Evolutionary conservation across 1,140 invertebrate species (phyloP).

Genomic region (Diuraphis noxia): DNA sequence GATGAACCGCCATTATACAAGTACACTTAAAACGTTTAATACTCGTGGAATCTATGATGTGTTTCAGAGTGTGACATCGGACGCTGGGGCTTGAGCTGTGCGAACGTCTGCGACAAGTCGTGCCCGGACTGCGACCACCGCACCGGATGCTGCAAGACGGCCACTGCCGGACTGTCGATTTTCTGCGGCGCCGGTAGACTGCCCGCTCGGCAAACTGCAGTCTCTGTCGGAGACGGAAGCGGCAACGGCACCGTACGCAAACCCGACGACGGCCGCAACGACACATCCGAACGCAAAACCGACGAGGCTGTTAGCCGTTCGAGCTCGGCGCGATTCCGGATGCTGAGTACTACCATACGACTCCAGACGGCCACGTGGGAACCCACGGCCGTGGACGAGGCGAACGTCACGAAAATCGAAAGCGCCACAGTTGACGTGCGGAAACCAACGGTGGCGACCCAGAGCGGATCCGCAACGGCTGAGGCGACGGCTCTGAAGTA

Average conservation of each 20-base stretch:
- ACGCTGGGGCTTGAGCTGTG: neutral
- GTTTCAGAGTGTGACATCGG: neutral
- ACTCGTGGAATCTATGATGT: neutral
- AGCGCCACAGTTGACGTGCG: neutral
- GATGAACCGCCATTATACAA: no score
- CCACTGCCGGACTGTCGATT: neutral
- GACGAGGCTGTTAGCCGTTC: neutral
- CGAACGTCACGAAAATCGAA: neutral
- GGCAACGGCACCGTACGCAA: neutral
- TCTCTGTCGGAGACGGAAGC: no score
- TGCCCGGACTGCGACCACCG: constrained; percentile 15
- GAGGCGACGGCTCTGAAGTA: constrained; percentile 22
- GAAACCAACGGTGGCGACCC: neutral
- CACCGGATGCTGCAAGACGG: constrained; percentile 11
- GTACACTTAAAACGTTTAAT: no score
- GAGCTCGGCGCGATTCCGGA: neutral
- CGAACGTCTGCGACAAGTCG: neutral
- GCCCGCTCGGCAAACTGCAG: neutral
- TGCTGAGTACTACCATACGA: neutral
- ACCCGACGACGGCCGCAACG: neutral
- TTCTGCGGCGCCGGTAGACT: neutral
- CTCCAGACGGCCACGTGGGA: neutral
- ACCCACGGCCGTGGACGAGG: neutral
- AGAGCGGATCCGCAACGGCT: neutral
- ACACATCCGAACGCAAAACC: neutral